These are phyloP conservation scores for Agrypnia vestita DNA, from an alignment of 1,140 invertebrate genomes.

Conservation along the genomic window DNA sequence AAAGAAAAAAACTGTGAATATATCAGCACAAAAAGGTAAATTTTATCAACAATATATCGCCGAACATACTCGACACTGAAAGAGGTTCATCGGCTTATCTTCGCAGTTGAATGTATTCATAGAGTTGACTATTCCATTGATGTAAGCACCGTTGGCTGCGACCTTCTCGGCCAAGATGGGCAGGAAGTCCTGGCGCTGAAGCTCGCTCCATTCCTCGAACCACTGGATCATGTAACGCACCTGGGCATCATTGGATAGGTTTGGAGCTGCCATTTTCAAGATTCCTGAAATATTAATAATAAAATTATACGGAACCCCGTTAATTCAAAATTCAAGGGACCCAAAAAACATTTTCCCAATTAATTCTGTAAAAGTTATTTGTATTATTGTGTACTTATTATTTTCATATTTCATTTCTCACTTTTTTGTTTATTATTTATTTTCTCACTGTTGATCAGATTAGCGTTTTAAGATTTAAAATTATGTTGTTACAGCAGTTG, in stretches of 20 bases:
- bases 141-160: conserved; percentile 73
- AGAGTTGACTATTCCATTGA: conserved; percentile 83
- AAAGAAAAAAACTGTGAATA: not conserved
- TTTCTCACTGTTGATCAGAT: no score
- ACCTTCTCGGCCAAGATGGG: conserved; percentile 83
- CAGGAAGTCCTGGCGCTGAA: conserved; percentile 89
- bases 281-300: no score
- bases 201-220: conserved; percentile 92
- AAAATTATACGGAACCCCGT: no score
- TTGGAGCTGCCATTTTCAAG: conserved; percentile 63
- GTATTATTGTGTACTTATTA: no score
- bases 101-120: conserved; percentile 79
- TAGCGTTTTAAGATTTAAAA: no score
- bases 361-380: no score
- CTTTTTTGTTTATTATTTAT: no score
- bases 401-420: no score
- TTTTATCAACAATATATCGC: not conserved
- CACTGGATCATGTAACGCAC: conserved; percentile 86
- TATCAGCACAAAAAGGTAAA: not conserved
- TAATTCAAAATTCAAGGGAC: no score
- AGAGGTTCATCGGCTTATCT: conserved; percentile 87
- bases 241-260: conserved; percentile 79
- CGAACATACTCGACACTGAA: conserved; percentile 85
- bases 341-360: no score
- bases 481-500: no score